A percentile compares a stretch with the other conserved stretches of the same genome.
Evolutionary conservation across 2,113 vertebrate genomes (phyloP).

Genomic region (Lophius piscatorius): DNA sequence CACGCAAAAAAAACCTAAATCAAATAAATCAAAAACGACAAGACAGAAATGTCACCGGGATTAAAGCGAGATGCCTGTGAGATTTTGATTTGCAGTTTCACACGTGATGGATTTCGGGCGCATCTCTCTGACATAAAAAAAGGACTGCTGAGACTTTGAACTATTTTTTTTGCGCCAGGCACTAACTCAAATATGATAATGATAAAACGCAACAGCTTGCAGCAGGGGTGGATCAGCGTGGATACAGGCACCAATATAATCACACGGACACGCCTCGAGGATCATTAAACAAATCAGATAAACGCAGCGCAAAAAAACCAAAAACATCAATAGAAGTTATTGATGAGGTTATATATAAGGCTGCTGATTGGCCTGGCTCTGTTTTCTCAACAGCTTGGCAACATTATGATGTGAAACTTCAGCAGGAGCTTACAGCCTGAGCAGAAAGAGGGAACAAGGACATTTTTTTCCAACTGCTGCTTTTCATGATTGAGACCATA

Average conservation of each 20-base stretch:
- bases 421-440: slow-evolving; percentile 14
- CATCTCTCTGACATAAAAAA: not conserved
- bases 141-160: slow-evolving; percentile 18
- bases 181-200: no score
- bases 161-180: slow-evolving; percentile 6
- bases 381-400: slow-evolving; percentile 62
- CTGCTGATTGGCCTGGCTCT: slow-evolving; percentile 74
- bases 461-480: slow-evolving; percentile 11
- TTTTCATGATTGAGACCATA: slow-evolving; percentile 22
- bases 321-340: slow-evolving; percentile 84
- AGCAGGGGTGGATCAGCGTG: slow-evolving; percentile 34
- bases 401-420: slow-evolving; percentile 65
- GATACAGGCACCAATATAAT: slow-evolving; percentile 57
- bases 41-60: slow-evolving; percentile 24
- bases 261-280: slow-evolving; percentile 74
- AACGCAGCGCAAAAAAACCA: slow-evolving; percentile 71
- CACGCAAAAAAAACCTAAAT: slow-evolving; percentile 26
- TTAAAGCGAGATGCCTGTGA: slow-evolving; percentile 5
- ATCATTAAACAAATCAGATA: slow-evolving; percentile 83
- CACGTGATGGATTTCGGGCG: not conserved
- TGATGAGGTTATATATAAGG: slow-evolving; percentile 81
- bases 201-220: slow-evolving; percentile 27
- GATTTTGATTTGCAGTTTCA: not conserved
- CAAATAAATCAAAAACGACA: not conserved
- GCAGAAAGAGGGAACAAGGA: slow-evolving; percentile 10